Conservation (phyloP, 2,113 vertebrate genomes). For the Proterorhinus semilunaris region DNA sequence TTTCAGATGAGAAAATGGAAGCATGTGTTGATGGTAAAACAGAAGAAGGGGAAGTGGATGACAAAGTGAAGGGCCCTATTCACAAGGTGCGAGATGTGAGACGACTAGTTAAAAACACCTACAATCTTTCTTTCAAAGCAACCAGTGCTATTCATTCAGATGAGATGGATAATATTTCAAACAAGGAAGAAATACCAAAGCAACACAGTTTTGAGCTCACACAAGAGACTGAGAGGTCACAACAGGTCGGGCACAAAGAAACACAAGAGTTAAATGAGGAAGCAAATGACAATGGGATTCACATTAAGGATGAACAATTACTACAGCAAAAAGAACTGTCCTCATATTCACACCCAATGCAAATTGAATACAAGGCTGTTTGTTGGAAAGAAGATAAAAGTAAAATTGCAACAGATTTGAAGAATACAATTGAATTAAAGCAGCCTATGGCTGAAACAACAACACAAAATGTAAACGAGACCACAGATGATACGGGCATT, state of each 20-base stretch:
- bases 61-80: conserved; percentile 63
- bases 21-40: conserved; percentile 28
- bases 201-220: conserved; percentile 4
- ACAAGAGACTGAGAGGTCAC: conserved; percentile 9
- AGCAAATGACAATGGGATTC: conserved; percentile 26
- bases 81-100: conserved; percentile 87
- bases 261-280: neutral
- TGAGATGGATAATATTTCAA: conserved; percentile 7
- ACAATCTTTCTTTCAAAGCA: conserved; percentile 81
- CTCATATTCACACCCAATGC: conserved; percentile 64
- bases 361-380: conserved; percentile 79
- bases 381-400: conserved; percentile 72
- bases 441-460: conserved; percentile 25
- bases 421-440: conserved; percentile 28
- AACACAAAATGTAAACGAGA: conserved; percentile 17
- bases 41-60: conserved; percentile 47
- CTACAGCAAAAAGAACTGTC: conserved; percentile 39
- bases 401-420: conserved; percentile 35
- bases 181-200: conserved; percentile 19
- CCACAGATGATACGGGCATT: conserved; percentile 15
- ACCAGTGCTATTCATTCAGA: conserved; percentile 32
- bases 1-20: conserved; percentile 21
- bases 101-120: conserved; percentile 87
- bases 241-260: conserved; percentile 6
- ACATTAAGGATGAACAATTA: conserved; percentile 38